These are phyloP conservation scores for Aphelinus atriplicis DNA, from an alignment of 1,140 invertebrate species.

Conservation along the genomic window DNA sequence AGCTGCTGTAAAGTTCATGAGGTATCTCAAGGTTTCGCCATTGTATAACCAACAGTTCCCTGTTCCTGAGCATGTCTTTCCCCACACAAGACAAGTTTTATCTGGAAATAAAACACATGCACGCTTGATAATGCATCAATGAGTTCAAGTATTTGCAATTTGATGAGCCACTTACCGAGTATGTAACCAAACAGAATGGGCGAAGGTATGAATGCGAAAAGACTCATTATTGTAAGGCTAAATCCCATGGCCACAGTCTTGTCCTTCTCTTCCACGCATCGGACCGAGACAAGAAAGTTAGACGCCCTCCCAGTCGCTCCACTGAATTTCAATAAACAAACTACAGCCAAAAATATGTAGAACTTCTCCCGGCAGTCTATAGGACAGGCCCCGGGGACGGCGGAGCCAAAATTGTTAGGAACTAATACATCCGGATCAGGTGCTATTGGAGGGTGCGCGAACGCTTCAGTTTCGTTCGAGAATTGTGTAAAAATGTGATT, in stretches of 20 bases:
- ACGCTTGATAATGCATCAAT: no score
- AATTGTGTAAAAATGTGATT: neutral
- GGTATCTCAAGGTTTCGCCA: conserved; percentile 71
- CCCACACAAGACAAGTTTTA: conserved; percentile 77
- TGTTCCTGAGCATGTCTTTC: conserved; percentile 76
- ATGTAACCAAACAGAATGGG: conserved; percentile 79
- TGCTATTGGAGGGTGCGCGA: neutral
- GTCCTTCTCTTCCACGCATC: conserved; percentile 77
- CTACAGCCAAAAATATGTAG: conserved; percentile 73
- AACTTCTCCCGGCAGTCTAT: conserved; percentile 75
- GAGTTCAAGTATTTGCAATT: no score
- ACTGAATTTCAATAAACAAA: conserved; percentile 75
- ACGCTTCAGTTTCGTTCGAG: neutral
- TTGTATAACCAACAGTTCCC: conserved; percentile 82
- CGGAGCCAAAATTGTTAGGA: conserved; percentile 58
- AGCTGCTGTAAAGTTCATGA: conserved; percentile 74
- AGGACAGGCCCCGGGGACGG: conserved; percentile 71
- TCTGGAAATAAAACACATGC: conserved; percentile 56
- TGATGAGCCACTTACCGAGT: conserved; percentile 66
- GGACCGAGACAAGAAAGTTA: conserved; percentile 75
- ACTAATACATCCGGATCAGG: neutral
- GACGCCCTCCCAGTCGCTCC: conserved; percentile 75
- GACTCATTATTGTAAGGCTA: conserved; percentile 72
- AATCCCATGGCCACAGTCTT: conserved; percentile 78
- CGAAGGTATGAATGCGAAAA: conserved; percentile 77